Evolutionary conservation across 1,140 invertebrate species (phyloP), one percentile per base, ranked within the genome.

Genomic region (Sinonovacula constricta): DNA sequence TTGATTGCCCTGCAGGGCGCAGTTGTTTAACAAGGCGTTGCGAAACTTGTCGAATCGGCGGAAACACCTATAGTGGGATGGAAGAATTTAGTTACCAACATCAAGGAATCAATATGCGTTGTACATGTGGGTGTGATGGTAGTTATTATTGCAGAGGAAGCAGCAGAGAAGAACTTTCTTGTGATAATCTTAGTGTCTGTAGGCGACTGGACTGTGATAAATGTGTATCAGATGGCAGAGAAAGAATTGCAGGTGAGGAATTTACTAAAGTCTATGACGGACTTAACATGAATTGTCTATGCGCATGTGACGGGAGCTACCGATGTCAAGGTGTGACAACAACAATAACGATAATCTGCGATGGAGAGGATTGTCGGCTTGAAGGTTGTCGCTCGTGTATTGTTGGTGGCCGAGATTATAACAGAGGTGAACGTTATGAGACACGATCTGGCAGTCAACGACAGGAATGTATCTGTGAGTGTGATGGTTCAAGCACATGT

Each of bases 41-140:
- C 54, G 39, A 49, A 1, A 62, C 34, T 31, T 78, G 75, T 22
- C 34, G 22, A 2, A 51, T 78, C 26, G 57, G 70, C n/a, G 75
- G 75, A 51, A 24, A 66, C 0, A 57, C 60, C 28, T 70, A 51
- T 51, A 5, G 3, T 18, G 75, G 75, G 54, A 69, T 62, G 31
- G 54, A 34, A 0, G 18, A 51, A 45, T 69, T 78, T 63, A 59
- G 63, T 54, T 51, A 53, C 14, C 22, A 28, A n/a, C 24, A 39
- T 24, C 34, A 63, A 49, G 66, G 56, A 10, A 78, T 62, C n/a
- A 36, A 78, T 51, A 78, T 78, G 75, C 39, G 34, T 18, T 78
- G 75, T 34, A 69, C 65, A n/a, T 78, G 75, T 26, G 75, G 75
- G 7, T 78, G 75, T 63, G 75, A 78, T 30, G 75, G 75, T 1